These are phyloP conservation scores for Xiphophorus maculatus DNA, from an alignment of 2,113 vertebrate species.

Conservation along the genomic window DNA sequence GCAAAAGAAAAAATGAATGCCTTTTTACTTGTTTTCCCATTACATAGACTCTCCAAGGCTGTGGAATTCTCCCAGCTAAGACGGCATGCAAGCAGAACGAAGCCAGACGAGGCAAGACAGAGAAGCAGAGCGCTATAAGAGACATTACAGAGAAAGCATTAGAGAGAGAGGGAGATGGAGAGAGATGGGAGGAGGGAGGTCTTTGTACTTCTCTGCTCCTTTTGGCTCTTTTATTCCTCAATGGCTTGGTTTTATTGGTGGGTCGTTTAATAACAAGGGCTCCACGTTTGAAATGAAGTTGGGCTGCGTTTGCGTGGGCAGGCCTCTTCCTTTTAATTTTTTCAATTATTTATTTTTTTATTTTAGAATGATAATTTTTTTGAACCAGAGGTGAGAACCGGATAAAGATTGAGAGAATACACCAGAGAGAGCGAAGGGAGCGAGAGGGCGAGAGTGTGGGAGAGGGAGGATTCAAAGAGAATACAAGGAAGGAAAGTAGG, in stretches of 20 bases:
- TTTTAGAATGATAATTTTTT: constrained; percentile 75
- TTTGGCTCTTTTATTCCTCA: constrained; percentile 79
- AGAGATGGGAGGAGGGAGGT: constrained; percentile 60
- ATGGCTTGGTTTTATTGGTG: constrained; percentile 80
- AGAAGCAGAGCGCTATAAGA: constrained; percentile 64
- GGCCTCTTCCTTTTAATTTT: constrained; percentile 62
- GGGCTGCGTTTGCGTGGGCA: constrained; percentile 73
- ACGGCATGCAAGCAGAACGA: constrained; percentile 50
- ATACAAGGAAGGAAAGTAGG: constrained; percentile 75
- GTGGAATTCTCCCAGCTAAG: constrained; percentile 67
- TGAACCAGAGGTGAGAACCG: constrained; percentile 66
- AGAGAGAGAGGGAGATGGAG: constrained; percentile 48
- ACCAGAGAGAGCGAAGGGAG: constrained; percentile 41
- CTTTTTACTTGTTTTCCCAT: constrained; percentile 58
- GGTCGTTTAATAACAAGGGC: constrained; percentile 82
- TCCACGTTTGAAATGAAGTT: constrained; percentile 78
- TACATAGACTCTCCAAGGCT: constrained; percentile 66
- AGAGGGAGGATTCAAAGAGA: constrained; percentile 70
- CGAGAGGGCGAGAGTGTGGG: constrained; percentile 56
- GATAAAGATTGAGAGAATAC: constrained; percentile 45
- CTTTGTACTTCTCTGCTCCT: constrained; percentile 76
- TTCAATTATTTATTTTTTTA: constrained; percentile 34
- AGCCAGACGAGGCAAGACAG: constrained; percentile 63
- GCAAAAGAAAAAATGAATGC: constrained; percentile 59
- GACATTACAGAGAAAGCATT: constrained; percentile 70